Evolutionary conservation across 2,797 vertebrate genomes (phyloP).

Genomic region (Loris lydekkerianus): DNA sequence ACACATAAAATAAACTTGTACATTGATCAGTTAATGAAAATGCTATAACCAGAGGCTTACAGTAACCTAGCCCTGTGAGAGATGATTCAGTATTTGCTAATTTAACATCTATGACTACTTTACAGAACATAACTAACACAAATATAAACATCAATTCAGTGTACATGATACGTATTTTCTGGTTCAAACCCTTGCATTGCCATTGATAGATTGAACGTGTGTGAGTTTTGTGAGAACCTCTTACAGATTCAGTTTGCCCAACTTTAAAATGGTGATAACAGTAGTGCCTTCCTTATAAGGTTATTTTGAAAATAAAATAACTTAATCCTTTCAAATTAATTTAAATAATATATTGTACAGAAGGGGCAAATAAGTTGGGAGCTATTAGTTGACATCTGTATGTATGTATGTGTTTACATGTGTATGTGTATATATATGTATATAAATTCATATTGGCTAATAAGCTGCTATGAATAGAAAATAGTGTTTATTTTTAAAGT

Average conservation of each 20-base stretch:
- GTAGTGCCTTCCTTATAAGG: neutral
- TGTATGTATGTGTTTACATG: too few species aligned
- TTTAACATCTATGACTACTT: neutral
- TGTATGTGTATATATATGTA: neutral
- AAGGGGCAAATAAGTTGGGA: neutral
- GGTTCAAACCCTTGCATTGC: neutral
- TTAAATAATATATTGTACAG: neutral
- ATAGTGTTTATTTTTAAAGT: neutral
- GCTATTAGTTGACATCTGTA: neutral
- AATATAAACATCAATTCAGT: neutral
- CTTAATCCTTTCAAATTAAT: neutral
- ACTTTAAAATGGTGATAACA: neutral
- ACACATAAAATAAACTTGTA: neutral
- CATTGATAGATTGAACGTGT: neutral
- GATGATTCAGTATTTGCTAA: neutral
- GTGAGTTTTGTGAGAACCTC: neutral
- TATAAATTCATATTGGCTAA: neutral
- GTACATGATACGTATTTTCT: neutral
- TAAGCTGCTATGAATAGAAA: neutral
- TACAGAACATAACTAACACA: neutral
- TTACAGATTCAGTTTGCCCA: neutral
- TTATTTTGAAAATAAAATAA: neutral
- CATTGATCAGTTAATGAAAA: neutral
- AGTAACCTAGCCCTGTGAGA: neutral
- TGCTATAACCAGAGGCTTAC: neutral